Base-by-base conservation (phyloP, 2,888 invertebrate genomes). In the Calameuta filiformis region DNA sequence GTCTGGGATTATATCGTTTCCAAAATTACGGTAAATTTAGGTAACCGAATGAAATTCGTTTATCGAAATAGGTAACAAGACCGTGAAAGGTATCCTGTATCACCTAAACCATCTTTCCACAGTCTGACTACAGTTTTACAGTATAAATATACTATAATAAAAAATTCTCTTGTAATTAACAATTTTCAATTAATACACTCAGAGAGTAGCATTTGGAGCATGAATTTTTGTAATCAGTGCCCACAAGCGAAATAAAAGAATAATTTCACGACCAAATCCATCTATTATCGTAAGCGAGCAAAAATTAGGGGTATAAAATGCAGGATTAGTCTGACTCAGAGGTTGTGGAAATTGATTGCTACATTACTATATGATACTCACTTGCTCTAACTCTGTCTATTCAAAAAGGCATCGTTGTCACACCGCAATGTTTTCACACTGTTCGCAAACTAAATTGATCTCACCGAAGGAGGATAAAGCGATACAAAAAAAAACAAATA, bases 1-100 rank as follows among this genome's bases (percentile, higher is more conserved):
- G 87, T 86, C 84, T 56, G 56, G 15, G 40, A 40, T 15, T 15
- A 40, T 15, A 40, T 40, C 6, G 40, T 40, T 40, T 15, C 15
- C 40, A 40, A 15, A 40, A 15, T 40, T 40, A 40, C 6, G 40
- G 6, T 40, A 15, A 40, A 40, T 40, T 15, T 2, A 40, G 15
- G 40, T 40, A 15, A 40, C 15, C 40, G 15, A 40, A 40, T 15
- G 4, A 40, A 40, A 15, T 15, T 15, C 40, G 15, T 40, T 40
- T 4, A 40, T 40, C 15, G 15, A 15, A 40, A 40, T 40, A 40
- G 15, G 0, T 15, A 40, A 40, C 1, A 40, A 40, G 40, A 40
- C 40, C 1, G 15, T 56, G 56, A 23, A 56, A 56, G 23, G 23
- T 56, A 56, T 56, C 23, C 9, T 23, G 56, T 23, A 56, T 56